phyloP scores from a whole-genome alignment of 2,888 invertebrate genomes.

The Drosophila falleni region DNA sequence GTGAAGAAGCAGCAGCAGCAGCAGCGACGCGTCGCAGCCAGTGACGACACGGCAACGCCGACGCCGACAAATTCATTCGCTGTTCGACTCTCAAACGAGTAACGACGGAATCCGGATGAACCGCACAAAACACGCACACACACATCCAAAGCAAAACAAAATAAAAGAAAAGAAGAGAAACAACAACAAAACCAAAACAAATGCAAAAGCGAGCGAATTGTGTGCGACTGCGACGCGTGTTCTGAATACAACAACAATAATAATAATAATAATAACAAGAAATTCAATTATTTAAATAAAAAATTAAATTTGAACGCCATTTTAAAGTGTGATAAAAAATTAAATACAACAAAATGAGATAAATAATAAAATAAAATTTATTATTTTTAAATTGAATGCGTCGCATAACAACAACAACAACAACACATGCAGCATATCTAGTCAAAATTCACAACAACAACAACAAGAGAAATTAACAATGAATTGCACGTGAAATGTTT shows the following conservation, averaged over 20 bases:
- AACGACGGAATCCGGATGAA: slow-evolving; percentile 83
- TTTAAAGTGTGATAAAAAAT: slow-evolving; percentile 65
- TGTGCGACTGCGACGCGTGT: slow-evolving; percentile 69
- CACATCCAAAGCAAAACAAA: slow-evolving; percentile 13
- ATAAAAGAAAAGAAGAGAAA: slow-evolving; percentile 26
- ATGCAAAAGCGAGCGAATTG: slow-evolving; percentile 61
- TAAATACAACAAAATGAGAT: slow-evolving; percentile 28
- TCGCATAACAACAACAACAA: slow-evolving; percentile 41
- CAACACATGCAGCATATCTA: slow-evolving; percentile 76
- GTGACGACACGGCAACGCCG: slow-evolving; percentile 77
- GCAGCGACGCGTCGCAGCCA: slow-evolving; percentile 59
- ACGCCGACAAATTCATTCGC: slow-evolving; percentile 82
- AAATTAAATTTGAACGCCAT: slow-evolving; percentile 49
- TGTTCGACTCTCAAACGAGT: slow-evolving; percentile 84
- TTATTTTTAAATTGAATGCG: slow-evolving; percentile 32
- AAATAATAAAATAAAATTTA: slow-evolving; percentile 31
- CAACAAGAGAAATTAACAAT: slow-evolving; percentile 44
- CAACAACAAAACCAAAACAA: slow-evolving; percentile 45
- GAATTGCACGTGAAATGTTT: slow-evolving; percentile 62
- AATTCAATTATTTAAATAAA: slow-evolving; percentile 49
- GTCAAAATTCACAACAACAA: slow-evolving; percentile 73
- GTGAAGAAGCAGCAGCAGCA: slow-evolving; percentile 46
- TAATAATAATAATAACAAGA: slow-evolving; percentile 18
- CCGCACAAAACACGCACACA: slow-evolving; percentile 38
- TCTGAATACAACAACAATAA: slow-evolving; percentile 41